A percentile compares a stretch with the other conserved stretches of the same genome.
These are phyloP conservation scores for Bubalus kerabau DNA, from an alignment of 2,113 vertebrate species.

Conservation along the genomic window DNA sequence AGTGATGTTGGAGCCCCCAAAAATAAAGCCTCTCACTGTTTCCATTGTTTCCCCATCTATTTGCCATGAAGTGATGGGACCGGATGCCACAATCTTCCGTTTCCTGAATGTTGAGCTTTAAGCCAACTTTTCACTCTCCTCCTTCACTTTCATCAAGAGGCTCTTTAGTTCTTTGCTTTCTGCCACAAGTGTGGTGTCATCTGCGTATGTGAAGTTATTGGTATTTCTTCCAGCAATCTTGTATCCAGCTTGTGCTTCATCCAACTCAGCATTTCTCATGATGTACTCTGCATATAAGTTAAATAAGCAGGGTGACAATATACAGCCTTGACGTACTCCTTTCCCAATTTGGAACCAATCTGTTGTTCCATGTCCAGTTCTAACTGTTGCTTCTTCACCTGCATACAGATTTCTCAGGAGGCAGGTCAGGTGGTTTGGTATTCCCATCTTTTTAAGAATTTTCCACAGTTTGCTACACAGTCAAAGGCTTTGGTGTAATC, in stretches of 20 bases:
- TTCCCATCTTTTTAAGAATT: not conserved
- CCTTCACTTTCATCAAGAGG: not conserved
- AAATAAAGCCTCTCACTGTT: not conserved
- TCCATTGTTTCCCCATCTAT: not conserved
- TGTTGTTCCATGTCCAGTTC: not conserved
- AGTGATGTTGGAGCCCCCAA: rapidly evolving
- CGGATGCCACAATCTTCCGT: not conserved
- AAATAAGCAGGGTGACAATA: not conserved
- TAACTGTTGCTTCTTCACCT: not conserved
- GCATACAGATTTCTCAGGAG: not conserved
- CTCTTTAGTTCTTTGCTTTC: not conserved
- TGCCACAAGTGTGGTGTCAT: not conserved
- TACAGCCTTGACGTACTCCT: not conserved
- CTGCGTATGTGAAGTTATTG: not conserved
- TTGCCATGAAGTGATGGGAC: not conserved
- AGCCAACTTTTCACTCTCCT: not conserved
- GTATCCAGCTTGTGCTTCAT: not conserved
- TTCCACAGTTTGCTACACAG: not conserved
- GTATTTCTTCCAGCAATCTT: not conserved
- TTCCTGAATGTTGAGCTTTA: not conserved
- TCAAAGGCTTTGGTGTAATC: not conserved
- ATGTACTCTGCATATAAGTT: not conserved
- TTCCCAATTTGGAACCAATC: not conserved
- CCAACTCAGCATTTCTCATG: not conserved
- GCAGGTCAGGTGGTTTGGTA: not conserved